Percentiles rank a stretch among this genome's conserved stretches.
Evolutionary conservation across 2,113 vertebrate genomes (phyloP).

Genomic region (Paradisaea rubra): DNA sequence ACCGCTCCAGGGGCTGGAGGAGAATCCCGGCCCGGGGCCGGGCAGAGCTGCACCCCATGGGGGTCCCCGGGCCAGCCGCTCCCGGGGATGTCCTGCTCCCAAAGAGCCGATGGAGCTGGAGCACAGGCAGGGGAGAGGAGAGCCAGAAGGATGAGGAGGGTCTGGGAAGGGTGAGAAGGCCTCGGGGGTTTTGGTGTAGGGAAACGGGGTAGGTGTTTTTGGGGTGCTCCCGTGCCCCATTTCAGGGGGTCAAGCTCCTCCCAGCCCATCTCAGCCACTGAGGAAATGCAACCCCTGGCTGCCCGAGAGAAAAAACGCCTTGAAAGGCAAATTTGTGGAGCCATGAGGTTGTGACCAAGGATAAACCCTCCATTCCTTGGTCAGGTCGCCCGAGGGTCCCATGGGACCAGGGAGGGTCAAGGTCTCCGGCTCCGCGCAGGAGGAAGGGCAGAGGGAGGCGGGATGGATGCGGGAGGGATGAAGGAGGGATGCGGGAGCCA

Average conservation of each 20-base stretch:
- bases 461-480: not conserved
- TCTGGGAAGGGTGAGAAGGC: not conserved
- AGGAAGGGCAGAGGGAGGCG: not conserved
- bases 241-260: not conserved
- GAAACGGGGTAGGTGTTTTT: not conserved
- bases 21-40: not conserved
- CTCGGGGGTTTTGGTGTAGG: not conserved
- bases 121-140: rapidly evolving
- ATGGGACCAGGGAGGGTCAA: not conserved
- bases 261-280: not conserved
- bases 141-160: not conserved
- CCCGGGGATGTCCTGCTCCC: rapidly evolving
- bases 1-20: not conserved
- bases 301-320: not conserved
- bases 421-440: not conserved
- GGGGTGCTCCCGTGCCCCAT: too few species aligned
- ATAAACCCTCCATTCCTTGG: not conserved
- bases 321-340: not conserved
- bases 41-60: not conserved
- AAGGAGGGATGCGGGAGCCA: not conserved
- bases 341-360: not conserved
- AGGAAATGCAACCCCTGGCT: rapidly evolving
- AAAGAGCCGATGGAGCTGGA: not conserved
- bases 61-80: not conserved
- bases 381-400: not conserved